Evolutionary conservation across 30 jellyfish, hydroid and myxozoan species (phyloP), one percentile per base, ranked within the genome.

Genomic region (Cassiopea xamachana): DNA sequence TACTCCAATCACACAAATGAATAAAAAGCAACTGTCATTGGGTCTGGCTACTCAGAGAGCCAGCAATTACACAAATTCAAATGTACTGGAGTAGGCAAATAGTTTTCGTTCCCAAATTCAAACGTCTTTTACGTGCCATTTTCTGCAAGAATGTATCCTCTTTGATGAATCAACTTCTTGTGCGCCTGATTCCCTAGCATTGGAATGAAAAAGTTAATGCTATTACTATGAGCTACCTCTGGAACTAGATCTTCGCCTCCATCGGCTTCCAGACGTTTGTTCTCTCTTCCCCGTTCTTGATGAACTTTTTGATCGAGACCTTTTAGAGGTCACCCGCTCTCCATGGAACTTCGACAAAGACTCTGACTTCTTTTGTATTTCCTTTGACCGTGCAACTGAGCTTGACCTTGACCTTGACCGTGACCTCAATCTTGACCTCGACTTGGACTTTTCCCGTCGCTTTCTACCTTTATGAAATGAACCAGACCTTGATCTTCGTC

Each of bases 391-490:
- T 14, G 74, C 8, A 2, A 2, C 27, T 71, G 60, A 60, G 27
- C 48, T 78, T 10, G 87, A 78, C 5, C 87, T 55, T 48, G 87
- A 78, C 87, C 87, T 71, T 2, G 80, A 71, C 80, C 55, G 13
- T 68, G 77, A 68, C 77, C 77, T 68, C n/a, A 44, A 16, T 44
- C 46, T 68, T 18, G 77, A 68, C 46, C 77, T 68, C n/a, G 77
- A 68, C 77, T 44, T 68, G 13, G 77, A 44, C 39, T 14, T 68
- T 68, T 68, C 44, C 8, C 77, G 44, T 68, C 46, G 77, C 13
- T 44, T 44, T 68, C 7, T 19, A 68, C 77, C 77, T 68, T 68
- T 19, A 68, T 6, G 46, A 27, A 27, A 68, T 18, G 44, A 71
- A 71, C 55, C 15, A 71, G 80, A 71, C 27, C 80, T n/a, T 64